These are phyloP conservation scores for Chanos chanos DNA, from an alignment of 2,797 vertebrate genomes.

Conservation along the genomic window DNA sequence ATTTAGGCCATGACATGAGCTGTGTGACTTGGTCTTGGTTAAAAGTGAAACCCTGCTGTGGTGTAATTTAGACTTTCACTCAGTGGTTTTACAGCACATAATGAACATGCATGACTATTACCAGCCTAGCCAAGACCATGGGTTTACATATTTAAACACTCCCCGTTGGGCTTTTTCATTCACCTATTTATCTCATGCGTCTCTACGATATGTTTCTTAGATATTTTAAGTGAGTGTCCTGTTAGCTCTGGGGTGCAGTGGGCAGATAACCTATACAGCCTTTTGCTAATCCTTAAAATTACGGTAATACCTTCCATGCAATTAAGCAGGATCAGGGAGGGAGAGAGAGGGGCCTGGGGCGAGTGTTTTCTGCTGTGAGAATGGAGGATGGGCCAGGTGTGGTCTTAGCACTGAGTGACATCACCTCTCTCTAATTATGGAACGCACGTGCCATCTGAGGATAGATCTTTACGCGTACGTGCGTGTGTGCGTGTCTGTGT, in stretches of 20 bases:
- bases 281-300: conserved; percentile 64
- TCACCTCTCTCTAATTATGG: conserved; percentile 73
- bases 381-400: conserved; percentile 56
- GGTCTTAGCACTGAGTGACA: conserved; percentile 67
- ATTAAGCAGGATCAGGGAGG: conserved; percentile 67
- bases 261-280: conserved; percentile 46
- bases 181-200: no score
- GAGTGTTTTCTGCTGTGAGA: conserved; percentile 57
- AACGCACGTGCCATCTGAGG: conserved; percentile 59
- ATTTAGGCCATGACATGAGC: no score
- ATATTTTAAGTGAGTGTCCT: no score
- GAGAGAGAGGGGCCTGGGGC: conserved; percentile 52
- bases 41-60: not conserved
- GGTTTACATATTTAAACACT: not conserved
- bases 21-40: not conserved
- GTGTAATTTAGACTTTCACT: conserved; percentile 13
- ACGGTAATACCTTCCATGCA: conserved; percentile 68
- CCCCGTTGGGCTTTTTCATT: no score
- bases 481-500: conserved; percentile 31
- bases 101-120: conserved; percentile 6
- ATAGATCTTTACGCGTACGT: conserved; percentile 36
- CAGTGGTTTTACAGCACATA: conserved; percentile 1
- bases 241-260: conserved; percentile 23
- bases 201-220: no score
- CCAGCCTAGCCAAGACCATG: not conserved